Evolutionary conservation across 2,113 vertebrate species (phyloP).

Genomic region (Trochalopteron elliotii): DNA sequence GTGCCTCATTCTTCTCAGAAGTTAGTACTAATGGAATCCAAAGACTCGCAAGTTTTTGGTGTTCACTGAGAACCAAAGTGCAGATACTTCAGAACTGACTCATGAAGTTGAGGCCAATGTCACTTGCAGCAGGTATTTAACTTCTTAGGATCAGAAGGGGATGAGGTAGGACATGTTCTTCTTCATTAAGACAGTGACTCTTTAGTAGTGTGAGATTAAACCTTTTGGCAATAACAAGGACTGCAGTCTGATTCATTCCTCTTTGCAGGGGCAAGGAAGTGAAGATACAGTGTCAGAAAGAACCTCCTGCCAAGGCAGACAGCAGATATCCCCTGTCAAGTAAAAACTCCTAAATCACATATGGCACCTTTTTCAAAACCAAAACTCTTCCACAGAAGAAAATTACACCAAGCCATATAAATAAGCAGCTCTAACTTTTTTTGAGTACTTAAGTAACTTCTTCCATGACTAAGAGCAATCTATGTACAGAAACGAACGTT

Average conservation of each 20-base stretch:
- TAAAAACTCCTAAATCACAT: neutral
- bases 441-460: neutral
- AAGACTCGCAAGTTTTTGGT: neutral
- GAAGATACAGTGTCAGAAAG: neutral
- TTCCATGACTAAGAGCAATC: neutral
- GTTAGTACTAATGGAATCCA: neutral
- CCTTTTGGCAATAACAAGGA: neutral
- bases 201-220: neutral
- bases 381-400: neutral
- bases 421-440: neutral
- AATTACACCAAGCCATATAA: neutral
- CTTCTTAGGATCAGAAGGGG: neutral
- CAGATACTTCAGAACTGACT: neutral
- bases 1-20: neutral
- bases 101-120: neutral
- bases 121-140: neutral
- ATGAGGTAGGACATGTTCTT: neutral
- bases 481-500: neutral
- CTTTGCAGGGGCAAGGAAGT: neutral
- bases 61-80: neutral
- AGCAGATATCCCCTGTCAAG: neutral
- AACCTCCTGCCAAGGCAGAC: neutral
- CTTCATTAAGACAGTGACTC: neutral
- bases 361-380: neutral
- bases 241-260: neutral